These are phyloP conservation scores for Vimba vimba DNA, from an alignment of 2,113 vertebrate species.

Conservation along the genomic window DNA sequence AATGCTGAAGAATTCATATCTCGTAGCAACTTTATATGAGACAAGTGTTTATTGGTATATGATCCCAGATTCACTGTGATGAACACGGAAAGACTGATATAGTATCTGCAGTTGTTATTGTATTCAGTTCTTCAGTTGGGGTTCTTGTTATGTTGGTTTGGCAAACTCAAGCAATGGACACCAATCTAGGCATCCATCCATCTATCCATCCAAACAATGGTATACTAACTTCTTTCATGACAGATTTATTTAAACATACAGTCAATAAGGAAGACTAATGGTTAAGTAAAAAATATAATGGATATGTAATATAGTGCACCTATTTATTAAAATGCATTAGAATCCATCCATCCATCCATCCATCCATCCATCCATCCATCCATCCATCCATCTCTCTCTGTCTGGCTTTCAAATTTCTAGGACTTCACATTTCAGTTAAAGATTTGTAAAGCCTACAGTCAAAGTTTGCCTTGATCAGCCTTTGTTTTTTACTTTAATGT, in stretches of 20 bases:
- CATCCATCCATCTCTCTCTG: not conserved
- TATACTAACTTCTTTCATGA: not conserved
- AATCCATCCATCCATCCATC: not conserved
- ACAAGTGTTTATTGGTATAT: conserved; percentile 27
- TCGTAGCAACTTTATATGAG: conserved; percentile 37
- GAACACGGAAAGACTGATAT: conserved; percentile 21
- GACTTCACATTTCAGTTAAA: not conserved
- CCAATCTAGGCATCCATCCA: not conserved
- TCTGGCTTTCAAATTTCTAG: not conserved
- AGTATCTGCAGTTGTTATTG: not conserved
- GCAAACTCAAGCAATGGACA: not conserved
- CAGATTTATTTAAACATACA: not conserved
- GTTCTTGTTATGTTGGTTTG: not conserved
- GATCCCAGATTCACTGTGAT: not conserved
- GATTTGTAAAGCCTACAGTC: not conserved
- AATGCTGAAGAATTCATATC: conserved; percentile 8
- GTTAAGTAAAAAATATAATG: not conserved
- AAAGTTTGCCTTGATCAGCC: not conserved
- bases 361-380: not conserved
- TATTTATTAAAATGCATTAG: too few species aligned
- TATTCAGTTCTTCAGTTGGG: not conserved
- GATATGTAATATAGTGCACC: not conserved
- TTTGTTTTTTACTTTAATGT: not conserved
- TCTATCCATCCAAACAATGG: not conserved
- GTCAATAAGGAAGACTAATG: not conserved